Evolutionary conservation across 2,888 invertebrate genomes (phyloP).

Genomic region (Pseudanteris insignis): DNA sequence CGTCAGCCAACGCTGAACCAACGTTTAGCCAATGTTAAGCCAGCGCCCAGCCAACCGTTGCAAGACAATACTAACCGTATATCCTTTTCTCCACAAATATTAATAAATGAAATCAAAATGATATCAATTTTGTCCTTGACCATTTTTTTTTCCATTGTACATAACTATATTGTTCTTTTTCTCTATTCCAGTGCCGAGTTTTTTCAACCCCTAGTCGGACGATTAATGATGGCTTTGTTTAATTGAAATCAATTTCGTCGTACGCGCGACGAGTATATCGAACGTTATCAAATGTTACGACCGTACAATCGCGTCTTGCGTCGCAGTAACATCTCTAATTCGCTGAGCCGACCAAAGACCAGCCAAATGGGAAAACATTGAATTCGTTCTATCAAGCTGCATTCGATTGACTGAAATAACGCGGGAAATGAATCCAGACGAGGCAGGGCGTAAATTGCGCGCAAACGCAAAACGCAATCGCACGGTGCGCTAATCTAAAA

Average conservation of each 20-base stretch:
- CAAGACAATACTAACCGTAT: too few relatives aligned
- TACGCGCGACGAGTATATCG: background rate
- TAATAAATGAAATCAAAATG: too few relatives aligned
- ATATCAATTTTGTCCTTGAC: too few relatives aligned
- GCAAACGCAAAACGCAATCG: slow-evolving; percentile 1
- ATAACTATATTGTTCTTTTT: too few relatives aligned
- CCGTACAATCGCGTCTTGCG: background rate
- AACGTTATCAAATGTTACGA: background rate
- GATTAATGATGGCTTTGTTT: slow-evolving; percentile 2
- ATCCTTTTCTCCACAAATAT: too few relatives aligned
- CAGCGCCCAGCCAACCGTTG: too few relatives aligned
- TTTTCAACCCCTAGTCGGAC: background rate
- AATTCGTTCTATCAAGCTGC: background rate
- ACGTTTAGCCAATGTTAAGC: too few relatives aligned
- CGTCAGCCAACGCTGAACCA: too few relatives aligned
- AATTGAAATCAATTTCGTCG: slow-evolving; percentile 2
- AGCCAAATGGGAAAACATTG: background rate
- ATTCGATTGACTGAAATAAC: background rate
- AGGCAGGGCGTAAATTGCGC: background rate
- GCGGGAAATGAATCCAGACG: background rate
- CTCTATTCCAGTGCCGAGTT: too few relatives aligned
- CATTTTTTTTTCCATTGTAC: too few relatives aligned
- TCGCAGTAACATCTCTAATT: background rate
- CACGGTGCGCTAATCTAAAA: slow-evolving; percentile 5
- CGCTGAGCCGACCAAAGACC: background rate